Conservation (phyloP, 2,888 invertebrate species). For the Erebia epiphron region DNA sequence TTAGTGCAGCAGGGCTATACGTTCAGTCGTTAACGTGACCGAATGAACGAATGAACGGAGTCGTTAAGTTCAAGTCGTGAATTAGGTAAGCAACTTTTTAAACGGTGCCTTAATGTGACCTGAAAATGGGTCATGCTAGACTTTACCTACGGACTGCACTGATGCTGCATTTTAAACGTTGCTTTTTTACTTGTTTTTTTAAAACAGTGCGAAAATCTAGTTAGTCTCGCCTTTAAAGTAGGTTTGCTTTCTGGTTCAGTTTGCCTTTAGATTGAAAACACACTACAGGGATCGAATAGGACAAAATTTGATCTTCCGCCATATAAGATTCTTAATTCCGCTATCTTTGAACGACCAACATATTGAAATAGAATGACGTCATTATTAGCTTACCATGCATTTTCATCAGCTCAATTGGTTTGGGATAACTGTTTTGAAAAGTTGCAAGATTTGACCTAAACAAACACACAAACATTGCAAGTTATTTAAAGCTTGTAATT, state of each 20-base stretch:
- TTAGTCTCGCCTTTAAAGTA: not conserved
- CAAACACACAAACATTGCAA: no score
- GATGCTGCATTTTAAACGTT: slow-evolving; percentile 3
- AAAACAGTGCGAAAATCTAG: not conserved
- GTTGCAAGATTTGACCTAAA: no score
- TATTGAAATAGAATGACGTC: no score
- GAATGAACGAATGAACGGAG: slow-evolving; percentile 28
- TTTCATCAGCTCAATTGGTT: no score
- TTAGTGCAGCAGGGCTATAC: slow-evolving; percentile 28
- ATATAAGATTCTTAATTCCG: no score
- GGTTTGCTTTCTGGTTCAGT: not conserved
- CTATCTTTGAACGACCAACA: no score
- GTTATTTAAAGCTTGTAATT: no score
- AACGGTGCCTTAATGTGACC: slow-evolving; percentile 20
- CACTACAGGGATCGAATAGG: not conserved
- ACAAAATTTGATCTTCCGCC: no score
- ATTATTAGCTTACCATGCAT: no score
- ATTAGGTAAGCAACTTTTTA: slow-evolving; percentile 29
- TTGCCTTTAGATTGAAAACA: not conserved
- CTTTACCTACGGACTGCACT: slow-evolving; percentile 6
- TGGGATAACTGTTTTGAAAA: no score
- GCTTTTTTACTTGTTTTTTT: not conserved
- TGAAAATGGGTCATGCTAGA: slow-evolving; percentile 19
- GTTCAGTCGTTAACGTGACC: slow-evolving; percentile 33
- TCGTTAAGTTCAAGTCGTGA: slow-evolving; percentile 32